Conservation (phyloP, 1,140 invertebrate species). For the Lepidotrigona ventralis region DNA sequence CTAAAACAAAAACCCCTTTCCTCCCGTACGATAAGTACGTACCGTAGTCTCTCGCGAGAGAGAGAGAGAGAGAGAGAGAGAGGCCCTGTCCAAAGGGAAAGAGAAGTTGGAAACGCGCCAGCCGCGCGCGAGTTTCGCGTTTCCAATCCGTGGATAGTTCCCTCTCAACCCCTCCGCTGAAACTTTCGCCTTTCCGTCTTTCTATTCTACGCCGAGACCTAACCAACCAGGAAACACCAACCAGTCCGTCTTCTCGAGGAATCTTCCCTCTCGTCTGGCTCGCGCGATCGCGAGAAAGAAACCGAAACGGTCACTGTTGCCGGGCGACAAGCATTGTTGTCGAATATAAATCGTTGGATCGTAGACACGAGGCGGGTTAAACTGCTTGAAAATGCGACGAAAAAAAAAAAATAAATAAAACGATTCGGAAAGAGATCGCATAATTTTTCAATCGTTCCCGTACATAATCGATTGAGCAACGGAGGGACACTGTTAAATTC, state of each 20-base stretch:
- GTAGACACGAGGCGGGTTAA: too few relatives aligned
- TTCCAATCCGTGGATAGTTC: constrained; percentile 62
- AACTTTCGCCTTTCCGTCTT: constrained; percentile 37
- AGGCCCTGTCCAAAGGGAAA: constrained; percentile 27
- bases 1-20: constrained; percentile 54
- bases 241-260: constrained; percentile 36
- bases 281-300: constrained; percentile 14
- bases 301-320: neutral
- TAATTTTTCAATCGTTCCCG: too few relatives aligned
- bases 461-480: too few relatives aligned
- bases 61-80: too few relatives aligned
- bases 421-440: too few relatives aligned
- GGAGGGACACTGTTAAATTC: too few relatives aligned
- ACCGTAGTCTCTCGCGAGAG: constrained; percentile 26
- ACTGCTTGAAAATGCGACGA: too few relatives aligned
- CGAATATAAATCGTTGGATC: neutral
- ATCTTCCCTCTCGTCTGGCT: constrained; percentile 19
- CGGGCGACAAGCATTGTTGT: neutral
- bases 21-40: constrained; percentile 31
- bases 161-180: constrained; percentile 22
- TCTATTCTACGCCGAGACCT: constrained; percentile 12
- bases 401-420: too few relatives aligned
- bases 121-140: constrained; percentile 57
- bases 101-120: constrained; percentile 56
- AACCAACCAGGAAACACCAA: constrained; percentile 55